Evolutionary conservation across 1,140 invertebrate genomes (phyloP).

Genomic region (Palaemon carinicauda): DNA sequence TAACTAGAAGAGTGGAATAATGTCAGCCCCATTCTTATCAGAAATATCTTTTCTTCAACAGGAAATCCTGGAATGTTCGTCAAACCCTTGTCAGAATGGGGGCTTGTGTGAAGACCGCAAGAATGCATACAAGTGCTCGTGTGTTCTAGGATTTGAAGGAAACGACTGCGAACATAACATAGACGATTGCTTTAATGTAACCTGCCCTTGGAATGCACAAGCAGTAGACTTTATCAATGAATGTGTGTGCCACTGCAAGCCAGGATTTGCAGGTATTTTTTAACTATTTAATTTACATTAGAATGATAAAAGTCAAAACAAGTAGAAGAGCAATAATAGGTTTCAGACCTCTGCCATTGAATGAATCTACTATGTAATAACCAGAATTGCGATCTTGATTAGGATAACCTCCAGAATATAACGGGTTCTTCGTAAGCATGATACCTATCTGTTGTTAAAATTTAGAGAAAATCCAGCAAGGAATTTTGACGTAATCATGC

Average conservation of each 20-base stretch:
- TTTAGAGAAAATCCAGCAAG: too few species aligned
- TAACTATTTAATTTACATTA: neutral
- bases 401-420: too few species aligned
- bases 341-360: too few species aligned
- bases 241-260: conserved; percentile 61
- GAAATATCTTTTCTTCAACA: conserved; percentile 68
- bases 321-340: too few species aligned
- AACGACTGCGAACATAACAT: conserved; percentile 64
- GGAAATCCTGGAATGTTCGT: conserved; percentile 75
- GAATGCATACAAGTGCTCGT: conserved; percentile 74
- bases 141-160: conserved; percentile 64
- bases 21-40: neutral
- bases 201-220: conserved; percentile 61
- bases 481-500: too few species aligned
- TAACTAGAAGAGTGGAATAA: too few species aligned
- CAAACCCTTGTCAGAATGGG: conserved; percentile 69
- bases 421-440: too few species aligned
- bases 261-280: conserved; percentile 53
- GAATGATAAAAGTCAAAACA: too few species aligned
- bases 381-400: too few species aligned
- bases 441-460: too few species aligned
- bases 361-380: too few species aligned
- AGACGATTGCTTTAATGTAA: conserved; percentile 62
- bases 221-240: conserved; percentile 61
- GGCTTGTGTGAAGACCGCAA: conserved; percentile 79